phyloP scores from a whole-genome alignment of 2,797 vertebrate genomes.

The Tamandua tetradactyla region DNA sequence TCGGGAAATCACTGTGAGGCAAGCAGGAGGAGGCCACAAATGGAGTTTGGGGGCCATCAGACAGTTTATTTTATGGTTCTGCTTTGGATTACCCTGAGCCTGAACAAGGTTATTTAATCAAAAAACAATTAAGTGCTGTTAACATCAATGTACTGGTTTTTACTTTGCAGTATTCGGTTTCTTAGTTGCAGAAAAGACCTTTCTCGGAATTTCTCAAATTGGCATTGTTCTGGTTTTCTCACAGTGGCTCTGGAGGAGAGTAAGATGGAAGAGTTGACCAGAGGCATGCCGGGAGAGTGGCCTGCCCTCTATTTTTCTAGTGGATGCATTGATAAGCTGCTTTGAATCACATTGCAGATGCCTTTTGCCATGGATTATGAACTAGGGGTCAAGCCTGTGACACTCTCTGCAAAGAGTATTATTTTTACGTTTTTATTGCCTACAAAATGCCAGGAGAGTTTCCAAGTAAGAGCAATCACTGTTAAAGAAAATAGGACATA shows the following conservation, averaged over 20 bases:
- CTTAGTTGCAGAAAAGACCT: background rate
- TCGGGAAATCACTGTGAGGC: accelerated
- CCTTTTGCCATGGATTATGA: slow-evolving; percentile 19
- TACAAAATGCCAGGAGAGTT: slow-evolving; percentile 84
- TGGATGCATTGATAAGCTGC: background rate
- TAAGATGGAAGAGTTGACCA: accelerated
- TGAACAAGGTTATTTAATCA: background rate
- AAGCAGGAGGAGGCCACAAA: background rate
- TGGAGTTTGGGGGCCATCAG: background rate
- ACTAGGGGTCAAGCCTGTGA: slow-evolving; percentile 24
- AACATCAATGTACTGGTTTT: background rate
- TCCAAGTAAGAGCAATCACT: slow-evolving; percentile 84
- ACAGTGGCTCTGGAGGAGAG: too few species aligned
- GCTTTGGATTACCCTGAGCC: background rate
- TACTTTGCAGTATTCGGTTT: background rate
- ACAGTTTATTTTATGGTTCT: background rate
- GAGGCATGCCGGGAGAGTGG: background rate
- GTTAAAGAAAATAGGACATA: slow-evolving; percentile 85
- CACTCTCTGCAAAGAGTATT: slow-evolving; percentile 61
- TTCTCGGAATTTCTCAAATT: background rate
- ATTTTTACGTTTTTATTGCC: slow-evolving; percentile 80
- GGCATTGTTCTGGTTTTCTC: background rate
- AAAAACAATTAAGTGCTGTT: background rate
- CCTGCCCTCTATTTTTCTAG: accelerated
- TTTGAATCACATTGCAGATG: background rate